These are phyloP conservation scores for Lochmaea capreae DNA, from an alignment of 2,888 invertebrate species.

Conservation along the genomic window DNA sequence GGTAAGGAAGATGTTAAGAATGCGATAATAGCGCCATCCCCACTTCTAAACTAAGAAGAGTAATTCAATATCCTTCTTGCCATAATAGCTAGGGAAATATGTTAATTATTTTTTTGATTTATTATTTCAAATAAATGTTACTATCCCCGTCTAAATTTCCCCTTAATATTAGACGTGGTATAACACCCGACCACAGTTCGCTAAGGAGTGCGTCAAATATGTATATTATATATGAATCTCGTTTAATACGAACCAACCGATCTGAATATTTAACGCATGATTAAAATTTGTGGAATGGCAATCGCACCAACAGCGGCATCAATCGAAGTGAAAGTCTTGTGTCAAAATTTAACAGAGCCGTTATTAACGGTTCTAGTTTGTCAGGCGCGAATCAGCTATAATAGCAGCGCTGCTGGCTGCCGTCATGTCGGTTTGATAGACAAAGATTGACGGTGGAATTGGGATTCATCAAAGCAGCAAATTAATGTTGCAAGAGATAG, in stretches of 20 bases:
- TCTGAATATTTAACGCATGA: slow-evolving; percentile 11
- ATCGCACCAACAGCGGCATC: slow-evolving; percentile 3
- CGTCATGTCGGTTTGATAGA: slow-evolving; percentile 27
- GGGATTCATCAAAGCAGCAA: slow-evolving; percentile 32
- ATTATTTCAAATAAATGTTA: too few species aligned
- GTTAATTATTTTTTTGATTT: too few species aligned
- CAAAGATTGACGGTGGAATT: slow-evolving; percentile 31
- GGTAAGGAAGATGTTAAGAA: too few species aligned
- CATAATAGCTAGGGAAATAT: too few species aligned
- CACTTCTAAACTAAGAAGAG: too few species aligned
- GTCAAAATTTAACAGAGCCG: slow-evolving; percentile 16
- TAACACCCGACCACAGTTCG: background rate
- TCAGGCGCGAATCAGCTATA: slow-evolving; percentile 13
- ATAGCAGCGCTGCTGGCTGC: slow-evolving; percentile 6
- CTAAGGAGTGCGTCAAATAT: background rate
- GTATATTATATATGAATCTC: background rate
- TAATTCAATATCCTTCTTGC: too few species aligned
- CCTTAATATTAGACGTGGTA: background rate
- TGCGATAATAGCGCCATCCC: too few species aligned
- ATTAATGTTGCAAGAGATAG: slow-evolving; percentile 30
- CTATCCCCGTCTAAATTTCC: too few species aligned
- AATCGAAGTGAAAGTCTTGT: slow-evolving; percentile 15
- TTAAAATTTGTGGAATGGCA: slow-evolving; percentile 11
- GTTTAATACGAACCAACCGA: background rate
- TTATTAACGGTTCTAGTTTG: slow-evolving; percentile 17